Evolutionary conservation across 2,888 invertebrate genomes (phyloP).

Genomic region (Copidosoma aretas): DNA sequence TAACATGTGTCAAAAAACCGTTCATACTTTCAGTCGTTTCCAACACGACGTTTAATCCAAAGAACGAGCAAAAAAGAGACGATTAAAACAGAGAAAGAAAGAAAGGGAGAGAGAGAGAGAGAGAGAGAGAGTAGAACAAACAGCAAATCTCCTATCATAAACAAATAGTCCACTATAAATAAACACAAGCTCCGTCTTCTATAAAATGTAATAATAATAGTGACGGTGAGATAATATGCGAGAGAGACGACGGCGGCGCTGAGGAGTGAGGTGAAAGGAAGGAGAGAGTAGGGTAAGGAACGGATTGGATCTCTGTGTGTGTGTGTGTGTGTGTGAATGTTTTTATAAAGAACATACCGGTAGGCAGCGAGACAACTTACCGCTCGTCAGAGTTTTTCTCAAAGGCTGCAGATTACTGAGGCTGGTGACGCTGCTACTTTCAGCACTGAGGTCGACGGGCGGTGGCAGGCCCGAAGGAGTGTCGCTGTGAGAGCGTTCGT

Average conservation of each 20-base stretch:
- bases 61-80: constrained; percentile 16
- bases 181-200: constrained; percentile 32
- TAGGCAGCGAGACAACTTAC: constrained; percentile 60
- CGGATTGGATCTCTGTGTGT: too few species aligned
- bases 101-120: constrained; percentile 13
- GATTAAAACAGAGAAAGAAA: constrained; percentile 14
- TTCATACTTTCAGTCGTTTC: constrained; percentile 6
- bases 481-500: constrained; percentile 89
- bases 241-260: constrained; percentile 38
- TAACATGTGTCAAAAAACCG: too few species aligned
- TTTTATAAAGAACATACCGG: too few species aligned
- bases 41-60: constrained; percentile 29
- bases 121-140: constrained; percentile 16
- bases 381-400: constrained; percentile 80
- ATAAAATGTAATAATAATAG: constrained; percentile 18
- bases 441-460: constrained; percentile 85
- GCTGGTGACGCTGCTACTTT: constrained; percentile 94
- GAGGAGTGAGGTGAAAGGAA: not conserved
- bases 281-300: too few species aligned
- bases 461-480: constrained; percentile 83
- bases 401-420: constrained; percentile 84
- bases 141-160: constrained; percentile 14
- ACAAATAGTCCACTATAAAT: constrained; percentile 12
- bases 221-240: constrained; percentile 21
- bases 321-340: too few species aligned